Percentiles rank a stretch among this genome's conserved stretches.
Evolutionary conservation across 2,888 invertebrate species (phyloP).

Genomic region (Melieria omissa): DNA sequence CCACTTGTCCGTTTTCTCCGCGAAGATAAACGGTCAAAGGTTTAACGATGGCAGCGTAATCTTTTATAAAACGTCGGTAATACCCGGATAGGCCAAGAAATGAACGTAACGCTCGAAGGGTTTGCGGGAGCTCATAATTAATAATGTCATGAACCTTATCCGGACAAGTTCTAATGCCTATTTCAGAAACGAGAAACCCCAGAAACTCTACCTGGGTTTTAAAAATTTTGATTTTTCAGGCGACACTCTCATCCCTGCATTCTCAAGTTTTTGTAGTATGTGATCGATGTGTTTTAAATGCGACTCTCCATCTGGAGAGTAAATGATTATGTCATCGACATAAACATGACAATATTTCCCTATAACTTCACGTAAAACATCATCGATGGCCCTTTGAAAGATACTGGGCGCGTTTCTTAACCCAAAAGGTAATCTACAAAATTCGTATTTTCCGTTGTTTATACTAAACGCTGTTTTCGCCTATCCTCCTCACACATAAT

Average conservation of each 20-base stretch:
- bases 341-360: slow-evolving; percentile 42
- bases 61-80: too few relatives aligned
- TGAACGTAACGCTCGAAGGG: too few relatives aligned
- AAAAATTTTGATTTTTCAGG: slow-evolving; percentile 24
- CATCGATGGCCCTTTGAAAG: slow-evolving; percentile 37
- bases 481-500: slow-evolving; percentile 28
- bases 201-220: slow-evolving; percentile 7
- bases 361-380: slow-evolving; percentile 42
- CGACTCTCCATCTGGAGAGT: slow-evolving; percentile 24
- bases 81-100: too few relatives aligned
- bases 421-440: slow-evolving; percentile 24
- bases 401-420: slow-evolving; percentile 29
- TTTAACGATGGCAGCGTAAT: too few relatives aligned
- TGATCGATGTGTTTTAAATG: slow-evolving; percentile 31
- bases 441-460: slow-evolving; percentile 25
- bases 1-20: slow-evolving; percentile 15
- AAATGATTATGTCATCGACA: slow-evolving; percentile 42
- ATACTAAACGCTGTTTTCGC: slow-evolving; percentile 30
- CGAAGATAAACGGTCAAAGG: too few relatives aligned
- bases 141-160: slow-evolving; percentile 16
- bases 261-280: slow-evolving; percentile 30
- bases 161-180: slow-evolving; percentile 6
- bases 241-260: too few relatives aligned
- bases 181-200: slow-evolving; percentile 11
- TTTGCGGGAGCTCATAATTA: not conserved